Evolutionary conservation across 1,140 invertebrate species (phyloP).

Genomic region (Sinella curviseta): DNA sequence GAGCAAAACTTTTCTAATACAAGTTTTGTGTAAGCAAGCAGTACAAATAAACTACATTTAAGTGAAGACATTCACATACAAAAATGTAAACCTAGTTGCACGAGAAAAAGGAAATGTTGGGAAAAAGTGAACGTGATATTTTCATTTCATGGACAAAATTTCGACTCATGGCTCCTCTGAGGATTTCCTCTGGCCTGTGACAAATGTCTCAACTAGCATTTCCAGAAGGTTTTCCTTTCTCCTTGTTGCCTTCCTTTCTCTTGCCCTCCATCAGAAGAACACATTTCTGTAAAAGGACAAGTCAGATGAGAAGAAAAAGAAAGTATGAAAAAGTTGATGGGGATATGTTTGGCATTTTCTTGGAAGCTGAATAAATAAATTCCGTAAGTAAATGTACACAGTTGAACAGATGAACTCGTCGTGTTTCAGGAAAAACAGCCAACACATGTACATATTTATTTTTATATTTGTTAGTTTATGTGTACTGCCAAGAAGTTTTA

Average conservation of each 20-base stretch:
- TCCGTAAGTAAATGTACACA: background rate
- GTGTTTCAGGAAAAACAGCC: background rate
- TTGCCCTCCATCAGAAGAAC: too few species aligned
- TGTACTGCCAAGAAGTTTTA: too few species aligned
- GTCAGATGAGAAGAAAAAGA: background rate
- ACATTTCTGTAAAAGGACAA: conserved; percentile 9
- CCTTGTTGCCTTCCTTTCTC: background rate
- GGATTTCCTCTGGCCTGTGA: conserved; percentile 28
- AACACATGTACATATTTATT: background rate
- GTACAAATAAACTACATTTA: conserved; percentile 21
- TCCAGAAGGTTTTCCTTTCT: conserved; percentile 24
- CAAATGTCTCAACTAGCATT: conserved; percentile 24
- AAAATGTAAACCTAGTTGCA: background rate
- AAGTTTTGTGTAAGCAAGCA: too few species aligned
- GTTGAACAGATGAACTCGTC: conserved; percentile 2
- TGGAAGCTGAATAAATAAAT: background rate
- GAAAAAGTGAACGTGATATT: conserved; percentile 38
- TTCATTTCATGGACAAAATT: conserved; percentile 46
- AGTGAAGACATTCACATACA: background rate
- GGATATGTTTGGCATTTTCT: background rate
- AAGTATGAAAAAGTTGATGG: background rate
- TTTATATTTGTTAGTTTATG: too few species aligned
- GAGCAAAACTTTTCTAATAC: background rate
- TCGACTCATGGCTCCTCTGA: conserved; percentile 43
- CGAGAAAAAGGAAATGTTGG: background rate